Conservation (phyloP, 2,113 vertebrate genomes). For the Myanophis thanlyinensis region DNA sequence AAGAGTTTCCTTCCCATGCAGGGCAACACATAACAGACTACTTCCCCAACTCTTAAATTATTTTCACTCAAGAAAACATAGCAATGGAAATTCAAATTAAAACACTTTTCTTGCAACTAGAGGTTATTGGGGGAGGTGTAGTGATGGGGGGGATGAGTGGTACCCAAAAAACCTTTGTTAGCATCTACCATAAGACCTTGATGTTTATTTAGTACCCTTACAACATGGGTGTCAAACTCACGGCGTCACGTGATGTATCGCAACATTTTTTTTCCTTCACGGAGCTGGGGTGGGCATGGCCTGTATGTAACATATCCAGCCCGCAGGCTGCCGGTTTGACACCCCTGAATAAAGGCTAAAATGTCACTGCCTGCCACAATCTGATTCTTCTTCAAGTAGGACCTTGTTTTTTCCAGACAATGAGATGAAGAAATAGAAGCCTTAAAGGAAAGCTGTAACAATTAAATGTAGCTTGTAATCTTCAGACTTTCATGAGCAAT, state of each 20-base stretch:
- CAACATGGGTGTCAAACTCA: not conserved
- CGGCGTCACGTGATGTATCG: too few species aligned
- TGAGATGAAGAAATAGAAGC: not conserved
- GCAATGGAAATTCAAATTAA: not conserved
- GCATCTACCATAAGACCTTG: not conserved
- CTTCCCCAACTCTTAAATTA: not conserved
- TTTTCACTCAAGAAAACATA: not conserved
- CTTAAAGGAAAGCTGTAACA: not conserved
- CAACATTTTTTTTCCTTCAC: too few species aligned
- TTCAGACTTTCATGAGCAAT: not conserved
- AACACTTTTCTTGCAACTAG: not conserved
- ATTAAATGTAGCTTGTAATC: not conserved
- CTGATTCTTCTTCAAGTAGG: not conserved
- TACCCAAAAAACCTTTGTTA: not conserved
- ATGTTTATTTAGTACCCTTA: not conserved
- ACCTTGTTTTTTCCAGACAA: conserved; percentile 29
- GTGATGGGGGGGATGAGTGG: not conserved
- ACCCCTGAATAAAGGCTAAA: not conserved
- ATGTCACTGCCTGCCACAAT: not conserved
- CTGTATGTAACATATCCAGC: too few species aligned
- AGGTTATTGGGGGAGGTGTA: too few species aligned
- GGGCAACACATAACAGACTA: not conserved
- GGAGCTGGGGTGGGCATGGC: too few species aligned
- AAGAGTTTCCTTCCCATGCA: not conserved
- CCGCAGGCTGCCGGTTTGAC: too few species aligned